phyloP scores from a whole-genome alignment of 1,140 invertebrate genomes.

The Halesus radiatus region DNA sequence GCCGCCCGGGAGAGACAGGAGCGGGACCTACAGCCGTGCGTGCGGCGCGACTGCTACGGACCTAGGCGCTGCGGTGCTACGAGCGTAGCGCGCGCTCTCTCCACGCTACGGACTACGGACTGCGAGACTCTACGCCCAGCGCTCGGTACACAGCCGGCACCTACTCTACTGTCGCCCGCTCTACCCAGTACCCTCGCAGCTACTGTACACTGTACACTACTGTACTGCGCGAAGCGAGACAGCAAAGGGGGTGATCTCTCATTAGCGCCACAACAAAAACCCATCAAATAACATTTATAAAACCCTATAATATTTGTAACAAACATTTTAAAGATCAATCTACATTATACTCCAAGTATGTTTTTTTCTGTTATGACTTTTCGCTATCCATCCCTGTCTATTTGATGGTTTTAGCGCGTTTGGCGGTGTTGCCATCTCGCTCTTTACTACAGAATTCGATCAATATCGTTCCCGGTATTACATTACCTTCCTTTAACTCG shows the following conservation, averaged over 20 bases:
- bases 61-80: neutral
- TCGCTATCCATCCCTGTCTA: slow-evolving; percentile 10
- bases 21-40: neutral
- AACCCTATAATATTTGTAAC: neutral
- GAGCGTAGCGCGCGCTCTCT: neutral
- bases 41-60: slow-evolving; percentile 11
- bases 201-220: too few species aligned
- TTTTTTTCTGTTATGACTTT: neutral
- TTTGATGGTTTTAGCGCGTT: neutral
- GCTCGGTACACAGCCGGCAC: neutral
- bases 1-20: neutral
- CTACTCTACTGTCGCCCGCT: too few species aligned
- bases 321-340: too few species aligned
- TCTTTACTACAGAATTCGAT: slow-evolving; percentile 50
- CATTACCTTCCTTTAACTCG: slow-evolving; percentile 49
- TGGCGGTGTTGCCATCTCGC: slow-evolving; percentile 34
- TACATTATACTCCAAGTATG: too few species aligned
- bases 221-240: too few species aligned
- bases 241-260: too few species aligned
- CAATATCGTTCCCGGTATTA: slow-evolving; percentile 53
- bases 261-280: neutral
- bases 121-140: neutral
- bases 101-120: slow-evolving; percentile 1
- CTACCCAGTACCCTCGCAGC: too few species aligned
- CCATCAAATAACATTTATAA: neutral